Evolutionary conservation across 2,797 vertebrate species (phyloP), one percentile per base, ranked within the genome.

Genomic region (Protosalanx chinensis): DNA sequence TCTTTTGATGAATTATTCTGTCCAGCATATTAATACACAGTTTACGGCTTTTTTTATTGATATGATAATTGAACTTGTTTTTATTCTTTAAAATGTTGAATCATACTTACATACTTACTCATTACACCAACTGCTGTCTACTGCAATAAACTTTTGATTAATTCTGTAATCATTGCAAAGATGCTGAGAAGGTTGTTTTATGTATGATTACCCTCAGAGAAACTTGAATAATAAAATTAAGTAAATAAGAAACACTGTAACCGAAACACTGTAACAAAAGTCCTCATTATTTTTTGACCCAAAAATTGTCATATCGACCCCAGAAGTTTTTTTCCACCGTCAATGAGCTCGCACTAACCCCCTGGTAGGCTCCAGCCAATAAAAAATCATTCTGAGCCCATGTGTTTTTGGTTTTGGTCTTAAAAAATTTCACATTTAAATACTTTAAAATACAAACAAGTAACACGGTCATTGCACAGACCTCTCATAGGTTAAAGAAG

Each of bases 71-170:
- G 78, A 27, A 79, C 73, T 77, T 2, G 51, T 68, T 68, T 65
- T 61, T 65, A 18, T 61, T 13, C 46, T 68, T 67, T 16, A 68
- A 68, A 49, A 15, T 57, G 33, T 64, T 68, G 51, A 32, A 72
- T 78, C 63, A 29, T 59, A 5, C 56, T 27, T 57, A 16, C 70
- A 75, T 67, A 56, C 46, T 75, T 68, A 75, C 68, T 74, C 71
- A 72, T 86, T 78, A 72, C 80, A 81, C 84, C 88, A 67, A 74
- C 73, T 86, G 82, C 84, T 90, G 87, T 88, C 81, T 86, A 87
- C 89, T 85, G 89, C 90, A 92, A 91, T 91, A 90, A 90, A 87
- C 79, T 62, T 56, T 65, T 84, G 73, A 71, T 75, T 79, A 71
- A 74, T 84, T 59, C 72, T 61, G 56, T 18, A 37, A 30, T 30